Evolutionary conservation across 2,797 vertebrate genomes (phyloP), one percentile per base, ranked within the genome.

Genomic region (Scarus forsteni): DNA sequence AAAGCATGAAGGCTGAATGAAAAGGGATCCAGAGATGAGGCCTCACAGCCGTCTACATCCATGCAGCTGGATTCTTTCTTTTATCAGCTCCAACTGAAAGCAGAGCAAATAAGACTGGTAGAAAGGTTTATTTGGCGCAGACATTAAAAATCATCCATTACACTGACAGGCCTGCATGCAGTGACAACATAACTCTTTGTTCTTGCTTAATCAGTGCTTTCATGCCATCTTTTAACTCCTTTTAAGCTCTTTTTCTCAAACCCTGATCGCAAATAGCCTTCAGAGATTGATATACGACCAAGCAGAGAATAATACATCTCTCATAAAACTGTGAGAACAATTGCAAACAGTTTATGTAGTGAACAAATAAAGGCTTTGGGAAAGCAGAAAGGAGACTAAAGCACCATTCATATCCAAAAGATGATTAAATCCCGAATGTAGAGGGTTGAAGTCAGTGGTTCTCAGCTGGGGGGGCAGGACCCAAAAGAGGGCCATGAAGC

Each of bases 61-160:
- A 67, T 72, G 57, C 81, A 87, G 79, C 77, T 76, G 58, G 62
- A 75, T 70, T 66, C 62, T 53, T 81, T 74, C 89, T 89, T 89
- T 89, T 83, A 88, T 86, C 80, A 83, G 85, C 77, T 76, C 18
- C 70, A 77, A 85, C 63, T 66, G 70, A 87, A 85, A 81, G 81
- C 75, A 81, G 85, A 85, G 71, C 81, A 87, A 88, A 88, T 77
- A 79, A 3, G 8, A 53, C 3, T 15, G 50, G 73, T 52, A 67
- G 71, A 77, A 85, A 76, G 71, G 77, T 84, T 90, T 85, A 76
- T 89, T 88, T 88, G 77, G 77, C 69, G 56, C 44, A 50, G 60
- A 81, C 72, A 84, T 81, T 76, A 73, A 78, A 82, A 77, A 79
- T 76, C 73, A 79, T 89, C 72, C 60, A 81, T 92, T 90, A 84